A percentile compares a stretch with the other conserved stretches of the same genome.
These are phyloP conservation scores for Antitype chi DNA, from an alignment of 2,888 invertebrate genomes.

Conservation along the genomic window DNA sequence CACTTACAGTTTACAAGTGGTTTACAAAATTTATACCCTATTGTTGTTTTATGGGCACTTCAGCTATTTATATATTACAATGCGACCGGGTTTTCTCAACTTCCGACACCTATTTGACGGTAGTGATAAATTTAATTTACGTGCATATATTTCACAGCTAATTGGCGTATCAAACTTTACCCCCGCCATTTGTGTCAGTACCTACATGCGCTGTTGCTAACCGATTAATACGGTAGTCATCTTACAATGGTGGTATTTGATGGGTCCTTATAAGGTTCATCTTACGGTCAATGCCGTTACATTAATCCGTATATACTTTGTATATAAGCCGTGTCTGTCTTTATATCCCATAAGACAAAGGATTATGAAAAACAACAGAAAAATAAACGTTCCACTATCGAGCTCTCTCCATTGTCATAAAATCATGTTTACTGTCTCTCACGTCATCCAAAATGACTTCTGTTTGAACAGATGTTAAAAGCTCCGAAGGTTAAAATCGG, in stretches of 20 bases:
- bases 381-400: slow-evolving; percentile 14
- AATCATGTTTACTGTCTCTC: slow-evolving; percentile 71
- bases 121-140: slow-evolving; percentile 42
- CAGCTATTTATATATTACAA: slow-evolving; percentile 23
- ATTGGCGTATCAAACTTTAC: slow-evolving; percentile 31
- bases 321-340: background rate
- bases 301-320: background rate
- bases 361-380: slow-evolving; percentile 1
- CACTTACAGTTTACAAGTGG: slow-evolving; percentile 37
- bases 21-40: slow-evolving; percentile 17
- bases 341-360: slow-evolving; percentile 13
- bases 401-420: slow-evolving; percentile 67
- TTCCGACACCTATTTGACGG: slow-evolving; percentile 18
- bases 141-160: slow-evolving; percentile 30
- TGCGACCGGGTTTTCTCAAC: slow-evolving; percentile 27
- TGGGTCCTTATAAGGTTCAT: slow-evolving; percentile 13
- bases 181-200: slow-evolving; percentile 15
- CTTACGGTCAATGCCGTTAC: background rate
- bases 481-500: slow-evolving; percentile 66
- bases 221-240: background rate
- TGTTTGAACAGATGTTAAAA: slow-evolving; percentile 74
- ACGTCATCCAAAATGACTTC: slow-evolving; percentile 67
- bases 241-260: slow-evolving; percentile 17
- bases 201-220: slow-evolving; percentile 34
- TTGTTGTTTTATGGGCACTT: slow-evolving; percentile 33